phyloP scores from a whole-genome alignment of 2,113 vertebrate genomes.

The Cathartes aura region DNA sequence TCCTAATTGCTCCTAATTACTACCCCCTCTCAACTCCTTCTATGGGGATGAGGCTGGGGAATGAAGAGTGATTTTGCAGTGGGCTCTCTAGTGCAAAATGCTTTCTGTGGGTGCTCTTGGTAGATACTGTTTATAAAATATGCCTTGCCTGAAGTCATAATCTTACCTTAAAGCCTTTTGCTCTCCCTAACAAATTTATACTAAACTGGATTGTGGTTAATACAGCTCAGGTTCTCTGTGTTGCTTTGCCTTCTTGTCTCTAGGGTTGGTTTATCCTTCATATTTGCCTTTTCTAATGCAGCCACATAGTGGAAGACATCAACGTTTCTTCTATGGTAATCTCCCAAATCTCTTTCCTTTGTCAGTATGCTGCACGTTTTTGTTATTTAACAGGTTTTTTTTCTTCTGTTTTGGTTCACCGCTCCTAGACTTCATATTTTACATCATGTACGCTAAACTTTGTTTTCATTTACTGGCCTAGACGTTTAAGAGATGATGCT shows the following conservation, averaged over 20 bases:
- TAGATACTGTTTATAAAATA: background rate
- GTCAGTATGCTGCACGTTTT: background rate
- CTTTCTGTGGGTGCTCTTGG: background rate
- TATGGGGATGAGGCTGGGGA: fast-evolving
- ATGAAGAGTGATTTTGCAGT: background rate
- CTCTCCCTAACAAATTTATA: constrained; percentile 33
- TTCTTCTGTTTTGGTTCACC: background rate
- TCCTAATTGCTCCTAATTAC: background rate
- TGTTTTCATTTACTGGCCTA: background rate
- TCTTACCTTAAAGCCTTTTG: constrained; percentile 51
- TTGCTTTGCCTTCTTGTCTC: constrained; percentile 18
- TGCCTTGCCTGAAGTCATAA: constrained; percentile 25
- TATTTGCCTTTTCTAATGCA: constrained; percentile 20
- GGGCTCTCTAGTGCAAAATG: background rate
- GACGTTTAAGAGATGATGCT: background rate
- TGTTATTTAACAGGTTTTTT: background rate
- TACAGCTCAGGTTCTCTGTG: constrained; percentile 23
- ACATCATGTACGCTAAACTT: background rate
- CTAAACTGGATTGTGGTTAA: constrained; percentile 44
- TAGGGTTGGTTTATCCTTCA: background rate
- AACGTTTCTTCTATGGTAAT: constrained; percentile 23
- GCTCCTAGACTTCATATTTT: constrained; percentile 38
- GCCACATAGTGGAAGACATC: constrained; percentile 3
- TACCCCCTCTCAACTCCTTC: background rate
- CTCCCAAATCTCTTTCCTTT: background rate